These are phyloP conservation scores for Pelodiscus sinensis DNA, from an alignment of 2,113 vertebrate species.

Conservation along the genomic window DNA sequence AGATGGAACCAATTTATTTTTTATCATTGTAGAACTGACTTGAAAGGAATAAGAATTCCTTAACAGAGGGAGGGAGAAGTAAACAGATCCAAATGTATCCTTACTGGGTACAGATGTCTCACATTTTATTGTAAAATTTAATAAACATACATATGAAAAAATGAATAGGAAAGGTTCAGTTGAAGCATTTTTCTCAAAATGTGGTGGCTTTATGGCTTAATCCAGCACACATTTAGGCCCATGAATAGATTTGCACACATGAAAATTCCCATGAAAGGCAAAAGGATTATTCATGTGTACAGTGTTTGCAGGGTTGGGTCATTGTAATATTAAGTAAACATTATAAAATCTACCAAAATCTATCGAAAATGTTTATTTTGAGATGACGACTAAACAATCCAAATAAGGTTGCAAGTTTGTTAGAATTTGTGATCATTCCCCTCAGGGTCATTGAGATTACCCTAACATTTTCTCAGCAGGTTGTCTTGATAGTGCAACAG, in stretches of 20 bases:
- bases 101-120: background rate
- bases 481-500: background rate
- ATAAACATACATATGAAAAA: background rate
- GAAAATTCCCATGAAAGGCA: background rate
- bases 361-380: background rate
- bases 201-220: background rate
- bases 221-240: background rate
- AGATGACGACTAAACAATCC: slow-evolving; percentile 20
- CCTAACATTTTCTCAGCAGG: background rate
- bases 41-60: background rate
- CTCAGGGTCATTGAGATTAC: background rate
- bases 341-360: background rate
- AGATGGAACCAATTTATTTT: background rate
- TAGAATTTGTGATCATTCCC: slow-evolving; percentile 27
- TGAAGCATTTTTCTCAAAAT: background rate
- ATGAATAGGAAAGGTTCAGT: background rate
- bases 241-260: background rate
- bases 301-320: background rate
- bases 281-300: background rate
- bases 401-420: slow-evolving; percentile 22
- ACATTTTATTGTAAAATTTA: background rate
- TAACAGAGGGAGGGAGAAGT: background rate
- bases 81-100: background rate
- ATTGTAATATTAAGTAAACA: slow-evolving; percentile 10
- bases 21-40: slow-evolving; percentile 4